Evolutionary conservation across 2,888 invertebrate species (phyloP), one percentile per base, ranked within the genome.

Genomic region (Eudemis profundana): DNA sequence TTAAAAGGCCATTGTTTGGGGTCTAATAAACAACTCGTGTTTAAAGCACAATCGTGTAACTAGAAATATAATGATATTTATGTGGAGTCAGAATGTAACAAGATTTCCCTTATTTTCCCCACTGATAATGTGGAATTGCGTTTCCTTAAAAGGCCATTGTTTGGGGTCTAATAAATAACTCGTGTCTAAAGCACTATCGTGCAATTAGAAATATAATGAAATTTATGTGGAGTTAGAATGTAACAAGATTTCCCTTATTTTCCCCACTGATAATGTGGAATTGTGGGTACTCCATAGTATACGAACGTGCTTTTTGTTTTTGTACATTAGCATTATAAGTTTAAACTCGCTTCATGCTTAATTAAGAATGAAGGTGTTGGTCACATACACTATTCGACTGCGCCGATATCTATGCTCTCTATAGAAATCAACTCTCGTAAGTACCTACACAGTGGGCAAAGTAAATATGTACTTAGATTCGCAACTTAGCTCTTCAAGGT

Each of bases 141-240:
- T 27, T 7, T 27, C 56, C 56, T 27, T 56, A 56, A 56, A 42
- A 56, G 29, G 56, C 42, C 44, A 29, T 56, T 56, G 42, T 44
- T 27, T 56, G 8, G 40, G 23, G 38, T 23, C 15, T 56, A 44
- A 56, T 44, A 44, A 40, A 44, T 17, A 19, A 44, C 7, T 56
- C 56, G 17, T 8, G 54, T 15, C 42, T 54, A 42, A 38, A 17
- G 10, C 15, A 15, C 33, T 7, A 10, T 10, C 33, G 8, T 29
- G 8, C 10, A 38, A 40, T 12, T 17, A 15, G 7, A 4, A 17
- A 33, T 50, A 29, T 7, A 33, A 33, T 12, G 15, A 4, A 50
- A 17, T 27, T 27, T 23, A 47, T 47, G 7, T 7, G 2, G 27
- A 47, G 0, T 4, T 23, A 14, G 5, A n/a, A 12, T 19, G 14